Conservation (phyloP, 2,888 invertebrate species). For the Argyra leucocephala region DNA sequence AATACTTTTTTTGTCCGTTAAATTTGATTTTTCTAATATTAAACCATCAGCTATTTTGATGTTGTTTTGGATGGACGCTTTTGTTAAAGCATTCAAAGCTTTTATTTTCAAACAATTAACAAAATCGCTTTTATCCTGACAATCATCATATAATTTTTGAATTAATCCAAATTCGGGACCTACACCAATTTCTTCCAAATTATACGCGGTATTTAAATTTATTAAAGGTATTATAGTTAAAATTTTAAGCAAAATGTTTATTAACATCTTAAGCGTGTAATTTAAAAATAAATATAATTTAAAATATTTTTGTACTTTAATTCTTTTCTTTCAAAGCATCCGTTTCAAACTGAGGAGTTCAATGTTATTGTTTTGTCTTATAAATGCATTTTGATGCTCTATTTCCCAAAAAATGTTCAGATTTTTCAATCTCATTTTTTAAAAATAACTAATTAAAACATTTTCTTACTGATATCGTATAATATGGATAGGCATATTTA, state of each 20-base stretch:
- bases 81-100: slow-evolving; percentile 49
- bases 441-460: too few species aligned
- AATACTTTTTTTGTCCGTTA: slow-evolving; percentile 43
- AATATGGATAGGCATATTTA: too few species aligned
- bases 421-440: too few species aligned
- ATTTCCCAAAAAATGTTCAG: slow-evolving; percentile 18
- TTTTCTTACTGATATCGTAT: too few species aligned
- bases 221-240: not conserved
- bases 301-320: not conserved
- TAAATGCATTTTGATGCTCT: slow-evolving; percentile 28
- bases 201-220: not conserved
- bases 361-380: slow-evolving; percentile 16
- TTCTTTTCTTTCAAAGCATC: not conserved
- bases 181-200: slow-evolving; percentile 22
- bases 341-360: not conserved
- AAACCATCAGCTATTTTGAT: slow-evolving; percentile 54
- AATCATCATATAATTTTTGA: slow-evolving; percentile 55
- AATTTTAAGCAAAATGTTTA: not conserved
- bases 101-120: slow-evolving; percentile 54
- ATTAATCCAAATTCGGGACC: slow-evolving; percentile 51
- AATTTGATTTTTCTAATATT: slow-evolving; percentile 51
- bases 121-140: slow-evolving; percentile 52
- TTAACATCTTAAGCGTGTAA: not conserved
- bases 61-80: slow-evolving; percentile 54
- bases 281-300: too few species aligned